Percentiles rank a stretch among this genome's conserved stretches.
phyloP scores from a whole-genome alignment of 2,113 vertebrate species.

The Notarius quadriscutis region DNA sequence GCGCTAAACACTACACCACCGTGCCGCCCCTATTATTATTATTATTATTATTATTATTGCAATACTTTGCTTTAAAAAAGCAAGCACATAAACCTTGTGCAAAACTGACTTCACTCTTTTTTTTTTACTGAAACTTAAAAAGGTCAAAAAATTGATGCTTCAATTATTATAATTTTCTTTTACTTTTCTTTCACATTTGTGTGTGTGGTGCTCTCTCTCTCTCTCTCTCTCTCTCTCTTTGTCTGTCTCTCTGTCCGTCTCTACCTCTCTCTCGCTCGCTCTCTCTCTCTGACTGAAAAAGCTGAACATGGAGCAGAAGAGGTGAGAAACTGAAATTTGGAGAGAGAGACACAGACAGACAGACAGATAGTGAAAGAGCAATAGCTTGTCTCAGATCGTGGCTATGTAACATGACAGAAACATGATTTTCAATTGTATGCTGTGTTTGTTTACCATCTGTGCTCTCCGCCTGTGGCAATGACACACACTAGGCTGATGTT shows the following conservation, averaged over 20 bases:
- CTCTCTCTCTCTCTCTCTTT: neutral
- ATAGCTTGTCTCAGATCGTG: neutral
- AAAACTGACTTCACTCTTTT: too few relatives aligned
- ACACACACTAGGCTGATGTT: slow-evolving; percentile 20
- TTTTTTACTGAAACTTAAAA: too few relatives aligned
- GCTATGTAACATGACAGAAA: slow-evolving; percentile 31
- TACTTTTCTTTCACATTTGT: neutral
- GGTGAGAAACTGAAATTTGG: neutral
- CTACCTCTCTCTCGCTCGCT: neutral
- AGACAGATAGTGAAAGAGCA: neutral
- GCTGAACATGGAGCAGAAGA: neutral
- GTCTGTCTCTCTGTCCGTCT: neutral
- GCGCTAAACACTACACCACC: too few relatives aligned
- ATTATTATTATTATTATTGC: too few relatives aligned
- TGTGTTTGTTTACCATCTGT: slow-evolving; percentile 40
- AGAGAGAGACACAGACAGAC: neutral
- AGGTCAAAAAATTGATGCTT: too few relatives aligned
- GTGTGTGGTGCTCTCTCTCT: neutral
- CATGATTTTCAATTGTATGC: slow-evolving; percentile 21
- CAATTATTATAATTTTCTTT: neutral
- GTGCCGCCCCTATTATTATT: too few relatives aligned
- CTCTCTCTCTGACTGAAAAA: neutral
- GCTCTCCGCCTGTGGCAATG: neutral
- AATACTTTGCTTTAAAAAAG: neutral
- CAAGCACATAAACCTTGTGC: neutral